Percentiles rank a stretch among this genome's conserved stretches.
Conservation (phyloP, 1,140 invertebrate genomes). For the Papilio dardanus region DNA sequence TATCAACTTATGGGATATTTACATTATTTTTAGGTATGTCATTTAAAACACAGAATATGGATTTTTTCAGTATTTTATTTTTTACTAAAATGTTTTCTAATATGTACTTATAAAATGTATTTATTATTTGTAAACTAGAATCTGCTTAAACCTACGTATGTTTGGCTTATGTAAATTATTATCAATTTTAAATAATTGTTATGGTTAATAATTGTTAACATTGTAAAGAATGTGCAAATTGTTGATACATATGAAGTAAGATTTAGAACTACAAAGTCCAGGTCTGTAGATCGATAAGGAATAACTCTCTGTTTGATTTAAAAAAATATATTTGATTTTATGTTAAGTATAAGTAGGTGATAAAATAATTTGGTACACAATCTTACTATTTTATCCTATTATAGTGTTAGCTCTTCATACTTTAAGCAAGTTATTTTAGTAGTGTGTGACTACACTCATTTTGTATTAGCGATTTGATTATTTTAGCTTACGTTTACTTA, state of each 20-base stretch:
- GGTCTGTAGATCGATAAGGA: constrained; percentile 22
- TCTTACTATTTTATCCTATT: background rate
- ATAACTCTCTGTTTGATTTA: constrained; percentile 4
- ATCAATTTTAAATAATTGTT: constrained; percentile 24
- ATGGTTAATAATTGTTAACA: constrained; percentile 14
- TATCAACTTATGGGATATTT: background rate
- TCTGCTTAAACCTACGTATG: background rate
- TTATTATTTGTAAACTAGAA: background rate
- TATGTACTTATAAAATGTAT: background rate
- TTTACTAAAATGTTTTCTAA: background rate
- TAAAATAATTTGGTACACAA: constrained; percentile 23
- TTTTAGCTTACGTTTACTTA: background rate
- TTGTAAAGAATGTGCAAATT: constrained; percentile 18
- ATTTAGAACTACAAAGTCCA: constrained; percentile 16
- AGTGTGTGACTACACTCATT: background rate
- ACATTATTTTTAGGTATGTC: background rate
- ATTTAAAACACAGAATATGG: background rate
- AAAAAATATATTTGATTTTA: constrained; percentile 21
- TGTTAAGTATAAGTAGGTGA: constrained; percentile 22
- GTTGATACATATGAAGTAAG: background rate
- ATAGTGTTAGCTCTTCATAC: background rate
- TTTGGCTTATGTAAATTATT: constrained; percentile 5
- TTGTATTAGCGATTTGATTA: constrained; percentile 2
- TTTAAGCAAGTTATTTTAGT: constrained; percentile 3
- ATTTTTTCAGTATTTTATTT: background rate